These are phyloP conservation scores for Butorides virescens DNA, from an alignment of 2,113 vertebrate species.

Conservation along the genomic window DNA sequence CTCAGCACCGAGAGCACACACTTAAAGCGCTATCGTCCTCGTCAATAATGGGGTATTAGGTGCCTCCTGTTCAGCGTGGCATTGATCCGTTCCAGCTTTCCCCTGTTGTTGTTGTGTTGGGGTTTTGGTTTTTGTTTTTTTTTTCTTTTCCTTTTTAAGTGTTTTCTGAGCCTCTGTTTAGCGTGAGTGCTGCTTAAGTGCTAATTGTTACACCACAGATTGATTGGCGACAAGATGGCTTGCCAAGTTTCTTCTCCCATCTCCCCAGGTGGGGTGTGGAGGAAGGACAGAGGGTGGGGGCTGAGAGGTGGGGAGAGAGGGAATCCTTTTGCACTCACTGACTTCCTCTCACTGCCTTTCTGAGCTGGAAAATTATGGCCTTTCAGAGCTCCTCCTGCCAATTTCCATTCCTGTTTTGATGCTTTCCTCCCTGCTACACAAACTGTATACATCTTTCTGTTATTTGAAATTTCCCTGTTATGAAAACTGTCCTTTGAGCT, in stretches of 20 bases:
- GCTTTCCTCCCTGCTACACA: neutral
- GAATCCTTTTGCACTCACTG: conserved; percentile 66
- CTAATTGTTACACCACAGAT: conserved; percentile 88
- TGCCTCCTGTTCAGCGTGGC: conserved; percentile 66
- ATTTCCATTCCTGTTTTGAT: neutral
- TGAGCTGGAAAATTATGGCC: conserved; percentile 13
- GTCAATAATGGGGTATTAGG: conserved; percentile 85
- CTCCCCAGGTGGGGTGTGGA: conserved; percentile 39
- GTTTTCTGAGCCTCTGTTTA: conserved; percentile 78
- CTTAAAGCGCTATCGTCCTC: conserved; percentile 81
- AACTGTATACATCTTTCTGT: neutral
- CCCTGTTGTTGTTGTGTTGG: conserved; percentile 55
- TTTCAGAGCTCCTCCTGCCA: neutral
- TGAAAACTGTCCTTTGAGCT: neutral
- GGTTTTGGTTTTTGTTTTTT: neutral
- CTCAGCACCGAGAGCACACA: conserved; percentile 74
- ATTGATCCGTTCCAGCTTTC: conserved; percentile 86
- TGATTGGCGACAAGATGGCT: conserved; percentile 83
- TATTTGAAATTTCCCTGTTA: neutral
- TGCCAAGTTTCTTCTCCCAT: conserved; percentile 73
- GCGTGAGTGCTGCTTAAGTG: conserved; percentile 80
- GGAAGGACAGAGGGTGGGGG: conserved; percentile 37
- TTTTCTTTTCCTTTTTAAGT: conserved; percentile 47
- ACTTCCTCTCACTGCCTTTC: conserved; percentile 43
- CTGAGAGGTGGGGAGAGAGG: conserved; percentile 41